These are phyloP conservation scores for Altica lythri DNA, from an alignment of 2,888 invertebrate genomes.

Conservation along the genomic window DNA sequence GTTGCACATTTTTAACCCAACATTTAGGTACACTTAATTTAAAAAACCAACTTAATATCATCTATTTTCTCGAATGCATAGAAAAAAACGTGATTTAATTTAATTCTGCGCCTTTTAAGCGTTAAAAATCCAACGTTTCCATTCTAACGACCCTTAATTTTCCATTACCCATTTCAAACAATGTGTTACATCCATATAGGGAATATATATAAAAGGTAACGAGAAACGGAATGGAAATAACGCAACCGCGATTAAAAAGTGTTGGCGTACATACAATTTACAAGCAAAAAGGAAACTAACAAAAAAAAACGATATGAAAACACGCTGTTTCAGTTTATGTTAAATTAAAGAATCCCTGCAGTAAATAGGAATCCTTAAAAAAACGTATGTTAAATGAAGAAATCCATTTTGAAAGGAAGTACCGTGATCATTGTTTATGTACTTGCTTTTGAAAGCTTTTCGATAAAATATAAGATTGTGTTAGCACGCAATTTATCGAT, in stretches of 20 bases:
- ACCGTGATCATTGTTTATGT: not conserved
- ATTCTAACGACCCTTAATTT: slow-evolving; percentile 15
- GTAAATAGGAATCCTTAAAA: not conserved
- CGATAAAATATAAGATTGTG: too few relatives aligned
- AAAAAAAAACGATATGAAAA: not conserved
- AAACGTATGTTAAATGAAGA: too few relatives aligned
- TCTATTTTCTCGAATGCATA: not conserved
- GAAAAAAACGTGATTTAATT: not conserved
- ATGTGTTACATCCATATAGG: slow-evolving; percentile 8
- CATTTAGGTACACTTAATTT: too few relatives aligned
- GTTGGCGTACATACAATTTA: slow-evolving; percentile 8
- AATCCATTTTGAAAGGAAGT: not conserved
- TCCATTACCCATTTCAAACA: slow-evolving; percentile 18
- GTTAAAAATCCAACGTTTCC: slow-evolving; percentile 10
- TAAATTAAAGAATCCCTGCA: slow-evolving; percentile 1
- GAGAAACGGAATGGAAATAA: slow-evolving; percentile 7
- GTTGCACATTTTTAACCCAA: too few relatives aligned
- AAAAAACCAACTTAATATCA: not conserved
- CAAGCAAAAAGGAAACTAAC: slow-evolving; percentile 1
- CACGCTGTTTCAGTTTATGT: not conserved
- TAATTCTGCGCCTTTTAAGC: not conserved
- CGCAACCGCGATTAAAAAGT: slow-evolving; percentile 12
- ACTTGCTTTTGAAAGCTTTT: not conserved
- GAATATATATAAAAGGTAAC: slow-evolving; percentile 15
- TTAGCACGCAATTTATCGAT: too few relatives aligned